Evolutionary conservation across 2,797 vertebrate species (phyloP), one percentile per base, ranked within the genome.

Genomic region (Huso huso): DNA sequence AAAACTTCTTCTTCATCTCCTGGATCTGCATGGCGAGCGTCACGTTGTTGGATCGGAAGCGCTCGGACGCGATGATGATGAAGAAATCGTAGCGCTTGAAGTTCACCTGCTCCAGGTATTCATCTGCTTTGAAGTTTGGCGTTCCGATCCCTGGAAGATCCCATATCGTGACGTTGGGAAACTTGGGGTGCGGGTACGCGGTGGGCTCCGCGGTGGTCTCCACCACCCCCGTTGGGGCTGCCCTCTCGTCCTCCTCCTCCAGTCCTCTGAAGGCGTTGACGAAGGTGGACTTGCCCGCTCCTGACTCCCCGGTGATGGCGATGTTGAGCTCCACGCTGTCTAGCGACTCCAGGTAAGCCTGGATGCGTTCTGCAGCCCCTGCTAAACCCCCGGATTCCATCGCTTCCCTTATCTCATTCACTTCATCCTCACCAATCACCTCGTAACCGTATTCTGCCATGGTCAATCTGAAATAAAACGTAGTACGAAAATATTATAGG

Each of bases 31-130:
- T 1, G 49, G 88, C 88, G 48, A 92, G 78, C 64, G 74, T 76
- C 0, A 76, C 73, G 23, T 90, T 81, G 68, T 85, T 81, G 51
- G 87, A 78, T 66, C 70, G 82, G 66, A 89, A 88, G 63, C 87
- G 68, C 10, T 73, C 76, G 0, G 12, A 66, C 48, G 74, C 75
- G 49, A 83, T 66, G 51, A 91, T 84, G 70, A 92, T 81, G 70
- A 90, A 91, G 71, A 90, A 89, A 69, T 93, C 87, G 3, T 85
- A 92, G 5, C 60, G 81, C 37, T 83, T 49, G 8, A 91, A 87
- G 18, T 64, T 69, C 59, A 88, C 82, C 48, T 68, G 62, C 67
- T 86, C 64, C 64, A 90, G 73, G 73, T 92, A 92, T 4, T 76
- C 63, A 18, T 81, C 72, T 0, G 85, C 84, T 4, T 83, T 79